phyloP scores from a whole-genome alignment of 2,888 invertebrate genomes.

The Stictocephala bisonia region DNA sequence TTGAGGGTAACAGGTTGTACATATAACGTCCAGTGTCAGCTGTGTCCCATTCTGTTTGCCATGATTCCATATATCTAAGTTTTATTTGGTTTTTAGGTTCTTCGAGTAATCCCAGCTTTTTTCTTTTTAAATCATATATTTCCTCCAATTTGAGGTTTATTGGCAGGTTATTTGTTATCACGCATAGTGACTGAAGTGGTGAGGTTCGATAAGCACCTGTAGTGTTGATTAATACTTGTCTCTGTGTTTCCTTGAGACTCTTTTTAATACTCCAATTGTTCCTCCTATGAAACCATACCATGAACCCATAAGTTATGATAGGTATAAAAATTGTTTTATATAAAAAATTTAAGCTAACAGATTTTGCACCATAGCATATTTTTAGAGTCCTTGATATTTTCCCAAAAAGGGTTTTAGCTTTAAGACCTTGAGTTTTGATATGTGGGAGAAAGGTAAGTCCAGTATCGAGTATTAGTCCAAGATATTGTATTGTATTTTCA shows the following conservation, averaged over 20 bases:
- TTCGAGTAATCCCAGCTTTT: too few species aligned
- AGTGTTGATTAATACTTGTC: not conserved
- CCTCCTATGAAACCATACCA: not conserved
- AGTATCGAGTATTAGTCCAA: not conserved
- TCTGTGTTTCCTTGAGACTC: not conserved
- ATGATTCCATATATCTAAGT: not conserved
- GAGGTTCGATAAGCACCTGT: not conserved
- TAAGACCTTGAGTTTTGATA: not conserved
- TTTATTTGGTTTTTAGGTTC: not conserved
- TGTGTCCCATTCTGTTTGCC: slow-evolving; percentile 3
- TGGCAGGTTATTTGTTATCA: not conserved
- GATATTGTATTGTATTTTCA: not conserved
- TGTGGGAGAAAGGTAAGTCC: not conserved
- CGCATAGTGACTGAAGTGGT: not conserved
- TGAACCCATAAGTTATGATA: not conserved
- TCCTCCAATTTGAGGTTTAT: not conserved
- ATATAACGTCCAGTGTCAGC: not conserved
- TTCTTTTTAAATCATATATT: not conserved
- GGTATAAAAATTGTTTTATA: not conserved
- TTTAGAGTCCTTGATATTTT: not conserved
- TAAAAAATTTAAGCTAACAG: not conserved
- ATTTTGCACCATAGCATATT: not conserved
- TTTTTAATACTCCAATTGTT: not conserved
- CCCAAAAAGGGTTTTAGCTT: not conserved
- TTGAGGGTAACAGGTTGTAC: not conserved